phyloP scores from a whole-genome alignment of 2,888 invertebrate genomes.

The Sphecodes monilicornis region DNA sequence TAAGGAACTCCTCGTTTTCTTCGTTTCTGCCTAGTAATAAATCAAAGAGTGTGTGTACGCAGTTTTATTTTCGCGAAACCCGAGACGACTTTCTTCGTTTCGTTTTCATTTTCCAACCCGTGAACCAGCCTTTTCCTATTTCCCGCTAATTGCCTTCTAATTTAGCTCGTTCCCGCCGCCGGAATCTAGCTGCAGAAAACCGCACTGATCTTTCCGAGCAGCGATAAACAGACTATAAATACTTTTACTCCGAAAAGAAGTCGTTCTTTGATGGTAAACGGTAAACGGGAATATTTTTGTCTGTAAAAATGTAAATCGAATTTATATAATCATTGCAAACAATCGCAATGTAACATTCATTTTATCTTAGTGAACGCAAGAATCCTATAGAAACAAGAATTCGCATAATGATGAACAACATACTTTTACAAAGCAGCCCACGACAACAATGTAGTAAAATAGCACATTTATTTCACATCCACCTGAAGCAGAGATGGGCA shows the following conservation, averaged over 20 bases:
- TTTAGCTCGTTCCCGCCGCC: not conserved
- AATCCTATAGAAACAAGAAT: too few relatives aligned
- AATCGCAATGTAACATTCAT: too few relatives aligned
- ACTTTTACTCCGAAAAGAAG: not conserved
- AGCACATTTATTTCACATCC: too few relatives aligned
- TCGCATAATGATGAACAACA: too few relatives aligned
- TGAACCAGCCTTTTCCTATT: conserved; percentile 14
- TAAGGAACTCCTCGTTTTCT: conserved; percentile 49
- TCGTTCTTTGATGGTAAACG: not conserved
- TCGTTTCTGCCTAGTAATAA: conserved; percentile 33
- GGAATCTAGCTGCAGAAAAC: not conserved
- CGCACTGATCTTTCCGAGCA: not conserved
- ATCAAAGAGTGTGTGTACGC: conserved; percentile 22
- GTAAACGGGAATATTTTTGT: too few relatives aligned
- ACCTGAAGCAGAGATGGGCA: too few relatives aligned
- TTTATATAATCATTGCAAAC: too few relatives aligned
- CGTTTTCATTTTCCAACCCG: conserved; percentile 10
- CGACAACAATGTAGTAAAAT: too few relatives aligned
- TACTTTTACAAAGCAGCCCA: too few relatives aligned
- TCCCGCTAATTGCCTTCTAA: conserved; percentile 4
- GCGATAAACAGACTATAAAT: not conserved
- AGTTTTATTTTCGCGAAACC: conserved; percentile 34
- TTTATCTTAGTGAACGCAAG: too few relatives aligned
- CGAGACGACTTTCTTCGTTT: conserved; percentile 20
- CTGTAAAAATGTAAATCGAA: too few relatives aligned